Evolutionary conservation across 2,888 invertebrate genomes (phyloP), one percentile per base, ranked within the genome.

Genomic region (Drosophila cognata): DNA sequence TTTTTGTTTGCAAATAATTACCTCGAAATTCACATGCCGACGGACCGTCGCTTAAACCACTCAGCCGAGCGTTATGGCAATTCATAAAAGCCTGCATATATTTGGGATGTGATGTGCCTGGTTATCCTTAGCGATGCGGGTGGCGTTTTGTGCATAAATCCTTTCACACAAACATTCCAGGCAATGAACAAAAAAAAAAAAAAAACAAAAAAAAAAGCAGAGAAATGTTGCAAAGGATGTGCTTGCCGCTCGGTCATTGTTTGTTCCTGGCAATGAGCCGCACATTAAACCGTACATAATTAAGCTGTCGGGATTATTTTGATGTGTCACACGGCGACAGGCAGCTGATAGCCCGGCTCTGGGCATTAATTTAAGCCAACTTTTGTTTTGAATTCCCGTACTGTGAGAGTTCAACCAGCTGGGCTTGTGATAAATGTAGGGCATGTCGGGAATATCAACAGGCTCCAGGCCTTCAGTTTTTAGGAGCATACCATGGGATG

Each of bases 221-320:
- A 46, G 8, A 81, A 75, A 77, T 84, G 76, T 81, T 50, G 59
- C 62, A 70, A 77, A 71, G 69, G 70, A 75, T 81, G 68, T 74
- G 59, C 63, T 67, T 50, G 63, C 38, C 68, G 57, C 59, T 70
- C 55, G 70, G 70, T 74, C 74, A 82, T 82, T 84, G 81, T 78
- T 73, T 79, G 79, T 81, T 59, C 69, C 75, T 82, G 79, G 80
- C 86, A 84, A 88, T 86, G 77, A 88, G 89, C 84, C 73, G 78
- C 76, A 76, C 70, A 84, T 82, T 75, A 87, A 82, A 82, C 79
- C 84, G 85, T 84, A 85, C 91, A 91, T 91, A 91, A 91, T 91
- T 91, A 92, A 91, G 91, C 91, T 91, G 92, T 91, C 88, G 89
- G 91, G 92, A 91, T 92, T 91, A 91, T 86, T 82, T 83, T 90